Evolutionary conservation across 2,888 invertebrate genomes (phyloP).

Genomic region (Cerastis rubricosa): DNA sequence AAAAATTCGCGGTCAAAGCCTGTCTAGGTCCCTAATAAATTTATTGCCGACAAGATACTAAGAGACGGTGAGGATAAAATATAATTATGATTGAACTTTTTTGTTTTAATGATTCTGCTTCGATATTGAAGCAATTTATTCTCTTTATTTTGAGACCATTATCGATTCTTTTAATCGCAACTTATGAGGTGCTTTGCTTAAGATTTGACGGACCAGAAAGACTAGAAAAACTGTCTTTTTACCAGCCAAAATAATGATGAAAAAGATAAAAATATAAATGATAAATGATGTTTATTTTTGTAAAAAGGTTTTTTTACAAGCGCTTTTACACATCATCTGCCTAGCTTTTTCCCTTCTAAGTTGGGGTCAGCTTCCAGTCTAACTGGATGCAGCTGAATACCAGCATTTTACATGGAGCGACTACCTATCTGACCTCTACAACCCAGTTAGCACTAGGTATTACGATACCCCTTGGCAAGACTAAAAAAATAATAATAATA

Average conservation of each 20-base stretch:
- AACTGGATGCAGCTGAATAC: too few species aligned
- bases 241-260: background rate
- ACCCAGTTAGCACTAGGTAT: too few species aligned
- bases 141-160: background rate
- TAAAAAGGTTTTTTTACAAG: background rate
- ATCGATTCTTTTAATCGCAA: background rate
- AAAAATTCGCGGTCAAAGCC: constrained; percentile 27
- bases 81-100: constrained; percentile 28
- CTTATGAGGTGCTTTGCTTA: background rate
- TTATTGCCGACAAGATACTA: constrained; percentile 29
- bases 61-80: constrained; percentile 20
- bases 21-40: constrained; percentile 45
- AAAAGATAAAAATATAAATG: too few species aligned
- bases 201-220: background rate
- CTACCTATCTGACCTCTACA: too few species aligned
- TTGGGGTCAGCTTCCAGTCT: too few species aligned
- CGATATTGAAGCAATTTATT: constrained; percentile 5
- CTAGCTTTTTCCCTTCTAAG: too few species aligned
- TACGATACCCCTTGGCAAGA: too few species aligned
- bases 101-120: background rate
- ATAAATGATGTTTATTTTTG: too few species aligned
- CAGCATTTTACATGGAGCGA: too few species aligned
- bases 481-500: too few species aligned
- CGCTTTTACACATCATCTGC: too few species aligned
- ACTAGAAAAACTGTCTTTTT: background rate